phyloP scores from a whole-genome alignment of 2,113 vertebrate genomes.

The Sporophila hypoxantha region DNA sequence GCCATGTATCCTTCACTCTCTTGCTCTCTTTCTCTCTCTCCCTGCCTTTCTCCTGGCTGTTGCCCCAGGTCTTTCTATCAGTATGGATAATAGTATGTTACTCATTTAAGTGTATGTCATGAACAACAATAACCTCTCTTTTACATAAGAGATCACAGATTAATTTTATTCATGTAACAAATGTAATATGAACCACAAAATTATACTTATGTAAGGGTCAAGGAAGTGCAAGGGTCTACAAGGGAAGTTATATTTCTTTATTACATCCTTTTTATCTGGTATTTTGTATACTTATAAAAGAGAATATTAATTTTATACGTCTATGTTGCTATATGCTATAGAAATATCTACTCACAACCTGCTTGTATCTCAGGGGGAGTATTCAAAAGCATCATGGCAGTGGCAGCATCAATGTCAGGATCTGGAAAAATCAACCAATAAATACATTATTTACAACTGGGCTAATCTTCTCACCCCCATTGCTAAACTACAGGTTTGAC shows the following conservation, averaged over 20 bases:
- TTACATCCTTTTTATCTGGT: slow-evolving; percentile 50
- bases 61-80: slow-evolving; percentile 14
- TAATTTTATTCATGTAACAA: slow-evolving; percentile 41
- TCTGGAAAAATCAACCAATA: slow-evolving; percentile 84
- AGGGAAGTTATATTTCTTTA: slow-evolving; percentile 24
- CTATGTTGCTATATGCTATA: slow-evolving; percentile 76
- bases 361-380: slow-evolving; percentile 81
- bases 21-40: slow-evolving; percentile 16
- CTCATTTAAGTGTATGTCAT: slow-evolving; percentile 7
- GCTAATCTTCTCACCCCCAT: slow-evolving; percentile 39
- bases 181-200: slow-evolving; percentile 12
- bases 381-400: slow-evolving; percentile 87
- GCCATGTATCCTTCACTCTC: neutral
- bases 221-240: slow-evolving; percentile 22
- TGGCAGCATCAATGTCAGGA: slow-evolving; percentile 83
- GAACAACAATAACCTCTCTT: slow-evolving; percentile 51
- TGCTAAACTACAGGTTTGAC: slow-evolving; percentile 51
- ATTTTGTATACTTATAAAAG: slow-evolving; percentile 29
- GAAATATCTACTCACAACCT: slow-evolving; percentile 84
- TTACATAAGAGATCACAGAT: slow-evolving; percentile 9
- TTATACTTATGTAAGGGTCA: slow-evolving; percentile 35
- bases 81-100: neutral
- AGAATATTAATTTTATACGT: slow-evolving; percentile 68
- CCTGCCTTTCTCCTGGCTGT: slow-evolving; percentile 24
- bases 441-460: slow-evolving; percentile 77